phyloP scores from a whole-genome alignment of 2,888 invertebrate species.

The Nephrocerus scutellatus region DNA sequence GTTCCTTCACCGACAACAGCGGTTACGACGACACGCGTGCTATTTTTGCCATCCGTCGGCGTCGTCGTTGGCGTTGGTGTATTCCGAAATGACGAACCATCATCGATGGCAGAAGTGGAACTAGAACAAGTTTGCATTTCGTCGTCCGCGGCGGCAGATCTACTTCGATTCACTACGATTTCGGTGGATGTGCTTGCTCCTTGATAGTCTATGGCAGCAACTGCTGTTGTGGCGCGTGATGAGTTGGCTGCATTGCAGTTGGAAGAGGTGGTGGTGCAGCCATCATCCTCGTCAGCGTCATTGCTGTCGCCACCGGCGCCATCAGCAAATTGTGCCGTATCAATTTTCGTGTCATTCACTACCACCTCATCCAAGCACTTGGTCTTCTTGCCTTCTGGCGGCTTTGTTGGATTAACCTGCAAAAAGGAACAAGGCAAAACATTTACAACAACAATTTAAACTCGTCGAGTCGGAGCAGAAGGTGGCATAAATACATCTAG shows the following conservation, averaged over 20 bases:
- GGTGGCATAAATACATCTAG: not conserved
- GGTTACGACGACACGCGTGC: constrained; percentile 3
- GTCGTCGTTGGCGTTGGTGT: constrained; percentile 8
- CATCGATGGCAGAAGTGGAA: constrained; percentile 1
- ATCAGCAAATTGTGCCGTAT: too few species aligned
- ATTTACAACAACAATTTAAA: constrained; percentile 10
- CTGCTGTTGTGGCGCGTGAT: too few species aligned
- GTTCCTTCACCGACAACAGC: constrained; percentile 12
- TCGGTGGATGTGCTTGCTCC: too few species aligned
- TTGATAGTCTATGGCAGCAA: too few species aligned
- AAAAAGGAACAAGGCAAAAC: too few species aligned
- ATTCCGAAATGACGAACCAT: constrained; percentile 4
- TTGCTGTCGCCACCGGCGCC: constrained; percentile 27
- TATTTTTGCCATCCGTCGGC: constrained; percentile 9
- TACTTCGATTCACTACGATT: too few species aligned
- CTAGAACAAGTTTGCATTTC: constrained; percentile 16
- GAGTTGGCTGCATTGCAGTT: not conserved
- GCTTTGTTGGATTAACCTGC: constrained; percentile 21
- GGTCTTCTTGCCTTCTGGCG: constrained; percentile 17
- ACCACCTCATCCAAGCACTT: constrained; percentile 33
- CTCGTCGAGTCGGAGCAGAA: not conserved
- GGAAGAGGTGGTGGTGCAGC: constrained; percentile 7
- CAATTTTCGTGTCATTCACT: constrained; percentile 38
- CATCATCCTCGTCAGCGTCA: constrained; percentile 27
- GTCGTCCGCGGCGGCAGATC: too few species aligned